A percentile compares a stretch with the other conserved stretches of the same genome.
phyloP scores from a whole-genome alignment of 2,888 invertebrate genomes.

The Romanomermis culicivorax region DNA sequence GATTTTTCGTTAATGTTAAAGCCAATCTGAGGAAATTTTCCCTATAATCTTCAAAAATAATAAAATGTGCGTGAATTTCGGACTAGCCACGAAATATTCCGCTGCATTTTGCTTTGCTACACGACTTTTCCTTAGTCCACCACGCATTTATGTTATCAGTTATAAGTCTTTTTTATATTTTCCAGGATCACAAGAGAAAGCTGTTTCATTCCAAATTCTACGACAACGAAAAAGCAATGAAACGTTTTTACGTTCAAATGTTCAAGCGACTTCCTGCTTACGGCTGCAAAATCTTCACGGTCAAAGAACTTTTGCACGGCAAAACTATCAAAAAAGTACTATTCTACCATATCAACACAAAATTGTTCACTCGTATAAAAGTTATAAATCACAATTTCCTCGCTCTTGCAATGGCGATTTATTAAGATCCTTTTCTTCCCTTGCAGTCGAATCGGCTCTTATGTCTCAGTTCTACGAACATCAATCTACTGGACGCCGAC shows the following conservation, averaged over 20 bases:
- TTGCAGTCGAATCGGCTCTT: conserved; percentile 38
- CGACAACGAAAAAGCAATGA: conserved; percentile 42
- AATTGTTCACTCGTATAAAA: too few species aligned
- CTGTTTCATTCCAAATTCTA: conserved; percentile 43
- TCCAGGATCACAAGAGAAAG: conserved; percentile 42
- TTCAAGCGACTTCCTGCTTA: conserved; percentile 41
- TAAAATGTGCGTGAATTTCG: too few species aligned
- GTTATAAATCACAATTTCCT: too few species aligned
- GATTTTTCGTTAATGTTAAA: too few species aligned
- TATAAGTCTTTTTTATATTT: neutral
- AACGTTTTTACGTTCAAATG: conserved; percentile 42
- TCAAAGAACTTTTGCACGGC: conserved; percentile 41
- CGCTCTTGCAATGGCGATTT: too few species aligned
- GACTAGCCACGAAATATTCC: too few species aligned
- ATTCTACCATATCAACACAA: neutral
- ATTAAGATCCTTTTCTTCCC: conserved; percentile 4
- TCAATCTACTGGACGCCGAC: conserved; percentile 41
- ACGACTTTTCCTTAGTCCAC: too few species aligned
- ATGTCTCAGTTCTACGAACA: conserved; percentile 39
- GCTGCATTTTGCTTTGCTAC: too few species aligned
- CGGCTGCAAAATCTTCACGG: conserved; percentile 41
- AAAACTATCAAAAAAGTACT: conserved; percentile 41
- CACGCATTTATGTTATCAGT: too few species aligned
- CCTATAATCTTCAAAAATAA: too few species aligned
- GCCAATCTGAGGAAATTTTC: too few species aligned